Evolutionary conservation across 1,140 invertebrate species (phyloP).

Genomic region (Drosophila busckii): DNA sequence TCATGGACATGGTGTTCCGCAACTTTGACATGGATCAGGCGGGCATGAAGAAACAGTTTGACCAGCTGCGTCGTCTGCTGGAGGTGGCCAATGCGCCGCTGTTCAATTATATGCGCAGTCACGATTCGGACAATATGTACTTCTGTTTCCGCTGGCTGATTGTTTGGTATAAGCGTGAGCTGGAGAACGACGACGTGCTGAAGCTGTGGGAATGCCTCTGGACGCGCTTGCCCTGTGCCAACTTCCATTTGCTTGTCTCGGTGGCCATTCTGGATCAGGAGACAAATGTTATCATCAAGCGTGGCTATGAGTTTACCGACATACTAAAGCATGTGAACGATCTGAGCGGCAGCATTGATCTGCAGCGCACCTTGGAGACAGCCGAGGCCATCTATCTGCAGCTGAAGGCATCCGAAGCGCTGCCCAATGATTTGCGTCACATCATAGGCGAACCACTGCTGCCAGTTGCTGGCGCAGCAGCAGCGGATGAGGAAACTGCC

Average conservation of each 20-base stretch:
- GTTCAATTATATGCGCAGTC: slow-evolving; percentile 90
- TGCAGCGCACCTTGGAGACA: slow-evolving; percentile 88
- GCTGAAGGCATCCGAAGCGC: slow-evolving; percentile 84
- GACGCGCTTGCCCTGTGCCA: slow-evolving; percentile 94
- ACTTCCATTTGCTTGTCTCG: slow-evolving; percentile 95
- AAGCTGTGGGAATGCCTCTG: slow-evolving; percentile 91
- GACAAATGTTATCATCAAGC: slow-evolving; percentile 91
- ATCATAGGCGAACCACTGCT: slow-evolving; percentile 83
- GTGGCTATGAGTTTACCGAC: slow-evolving; percentile 96
- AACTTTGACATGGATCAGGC: slow-evolving; percentile 99
- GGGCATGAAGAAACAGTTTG: slow-evolving; percentile 96
- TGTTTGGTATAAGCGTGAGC: slow-evolving; percentile 91
- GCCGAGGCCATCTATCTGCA: slow-evolving; percentile 95
- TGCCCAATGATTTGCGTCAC: slow-evolving; percentile 84
- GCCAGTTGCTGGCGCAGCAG: slow-evolving; percentile 42
- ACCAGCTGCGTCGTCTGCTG: slow-evolving; percentile 90
- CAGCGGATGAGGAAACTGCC: slow-evolving; percentile 27
- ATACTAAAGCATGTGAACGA: slow-evolving; percentile 98
- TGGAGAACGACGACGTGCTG: slow-evolving; percentile 87
- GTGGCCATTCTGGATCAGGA: slow-evolving; percentile 94
- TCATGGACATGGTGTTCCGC: slow-evolving; percentile 96
- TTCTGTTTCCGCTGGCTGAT: slow-evolving; percentile 98
- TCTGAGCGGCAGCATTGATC: slow-evolving; percentile 89
- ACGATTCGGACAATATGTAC: slow-evolving; percentile 98
- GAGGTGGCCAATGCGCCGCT: slow-evolving; percentile 90